Percentiles rank a stretch among this genome's conserved stretches.
These are phyloP conservation scores for Lymantria monacha DNA, from an alignment of 2,888 invertebrate genomes.

Conservation along the genomic window DNA sequence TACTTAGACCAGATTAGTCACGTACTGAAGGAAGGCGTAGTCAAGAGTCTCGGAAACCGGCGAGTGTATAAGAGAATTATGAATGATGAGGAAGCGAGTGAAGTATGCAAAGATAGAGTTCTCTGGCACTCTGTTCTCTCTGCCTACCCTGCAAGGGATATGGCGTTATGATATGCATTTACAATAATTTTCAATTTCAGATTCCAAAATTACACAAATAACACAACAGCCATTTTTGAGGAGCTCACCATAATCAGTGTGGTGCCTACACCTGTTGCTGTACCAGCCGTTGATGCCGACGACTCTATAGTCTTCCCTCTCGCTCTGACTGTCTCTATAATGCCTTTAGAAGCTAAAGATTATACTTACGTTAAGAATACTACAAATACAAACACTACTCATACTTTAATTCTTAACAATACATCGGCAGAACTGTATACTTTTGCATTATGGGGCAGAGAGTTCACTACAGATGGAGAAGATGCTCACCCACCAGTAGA, in stretches of 20 bases:
- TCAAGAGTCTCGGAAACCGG: too few species aligned
- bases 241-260: constrained; percentile 65
- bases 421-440: constrained; percentile 58
- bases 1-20: too few species aligned
- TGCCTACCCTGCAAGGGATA: too few species aligned
- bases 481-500: constrained; percentile 45
- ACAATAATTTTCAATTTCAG: constrained; percentile 43
- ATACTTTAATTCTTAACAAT: constrained; percentile 42
- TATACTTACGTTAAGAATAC: constrained; percentile 43
- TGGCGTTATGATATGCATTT: too few species aligned
- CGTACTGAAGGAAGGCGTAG: too few species aligned
- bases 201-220: constrained; percentile 59
- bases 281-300: constrained; percentile 41
- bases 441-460: constrained; percentile 79
- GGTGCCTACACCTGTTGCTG: constrained; percentile 55
- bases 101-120: too few species aligned
- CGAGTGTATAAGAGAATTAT: too few species aligned
- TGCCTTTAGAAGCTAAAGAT: constrained; percentile 66
- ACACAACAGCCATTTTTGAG: constrained; percentile 68
- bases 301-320: constrained; percentile 73
- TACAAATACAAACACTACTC: constrained; percentile 29
- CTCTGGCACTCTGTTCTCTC: too few species aligned
- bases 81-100: too few species aligned
- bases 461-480: constrained; percentile 66
- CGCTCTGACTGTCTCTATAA: constrained; percentile 69